Evolutionary conservation across 2,888 invertebrate species (phyloP), one percentile per base, ranked within the genome.

Genomic region (Mythimna pallens): DNA sequence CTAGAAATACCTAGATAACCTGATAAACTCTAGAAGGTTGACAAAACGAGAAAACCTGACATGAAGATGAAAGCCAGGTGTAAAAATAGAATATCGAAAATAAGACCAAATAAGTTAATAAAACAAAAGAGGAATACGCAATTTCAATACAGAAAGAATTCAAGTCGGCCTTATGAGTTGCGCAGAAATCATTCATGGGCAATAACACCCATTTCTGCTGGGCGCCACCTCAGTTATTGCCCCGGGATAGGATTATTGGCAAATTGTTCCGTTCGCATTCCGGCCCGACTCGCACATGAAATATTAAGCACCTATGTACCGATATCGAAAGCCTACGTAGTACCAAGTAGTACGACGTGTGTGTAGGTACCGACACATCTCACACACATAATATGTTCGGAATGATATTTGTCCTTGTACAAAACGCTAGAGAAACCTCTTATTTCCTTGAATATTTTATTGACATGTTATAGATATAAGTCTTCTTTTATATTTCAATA

Each of bases 211-310:
- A 93, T 94, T 94, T 93, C 92, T 92, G 92, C 87, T 92, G 90
- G 90, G 91, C 92, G 92, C 92, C 93, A 93, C 92, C 93, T 92
- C 93, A 90, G 94, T 94, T 94, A 95, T 94, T 93, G 93, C 93
- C 91, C 89, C 89, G 91, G 92, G 94, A 93, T 93, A 92, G 94
- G 94, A 94, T 94, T 95, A 95, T 95, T 95, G 95, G 95, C 93
- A 94, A 95, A 95, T 95, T 95, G 95, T 94, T 95, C 94, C 91
- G 93, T 91, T 93, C 93, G 92, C 94, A 94, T 95, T 94, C 94
- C 93, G 90, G 87, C 86, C 90, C 89, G 91, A 89, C 89, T 92
- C 92, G 91, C 92, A 92, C 93, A 90, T 94, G 93, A 95, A 95
- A 94, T 95, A 95, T 95, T 94, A 94, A 95, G 92, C 93, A 92